Evolutionary conservation across 35 echinoderm and acorn worm genomes (phyloP).

Genomic region (Amphiura filiformis): DNA sequence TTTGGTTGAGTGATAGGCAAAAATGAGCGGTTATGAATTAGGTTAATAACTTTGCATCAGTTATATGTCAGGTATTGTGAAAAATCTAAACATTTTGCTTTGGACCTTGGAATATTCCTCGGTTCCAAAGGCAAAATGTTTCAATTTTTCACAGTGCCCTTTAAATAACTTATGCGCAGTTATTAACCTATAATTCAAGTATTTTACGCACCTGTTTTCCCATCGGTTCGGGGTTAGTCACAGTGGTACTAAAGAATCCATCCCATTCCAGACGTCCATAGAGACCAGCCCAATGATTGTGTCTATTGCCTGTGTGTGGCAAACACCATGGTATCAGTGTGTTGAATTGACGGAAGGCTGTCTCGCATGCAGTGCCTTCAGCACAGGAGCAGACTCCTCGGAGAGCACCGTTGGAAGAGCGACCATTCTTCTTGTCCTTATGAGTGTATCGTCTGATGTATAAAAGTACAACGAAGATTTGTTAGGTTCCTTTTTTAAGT

Average conservation of each 20-base stretch:
- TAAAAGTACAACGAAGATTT: background rate
- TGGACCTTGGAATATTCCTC: no score
- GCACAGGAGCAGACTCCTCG: conserved; percentile 90
- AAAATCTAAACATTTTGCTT: no score
- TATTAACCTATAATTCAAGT: no score
- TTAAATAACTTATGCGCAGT: no score
- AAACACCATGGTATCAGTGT: conserved; percentile 95
- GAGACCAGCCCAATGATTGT: conserved; percentile 96
- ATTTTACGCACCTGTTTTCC: conserved; percentile 99
- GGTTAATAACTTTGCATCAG: no score
- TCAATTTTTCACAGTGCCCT: no score
- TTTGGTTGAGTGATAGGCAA: no score
- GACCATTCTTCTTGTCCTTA: conserved; percentile 86
- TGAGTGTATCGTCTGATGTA: conserved; percentile 89
- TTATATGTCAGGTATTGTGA: no score
- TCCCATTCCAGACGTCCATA: conserved; percentile 92
- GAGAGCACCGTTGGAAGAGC: conserved; percentile 60
- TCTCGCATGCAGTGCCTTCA: conserved; percentile 66
- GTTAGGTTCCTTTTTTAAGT: no score
- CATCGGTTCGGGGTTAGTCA: conserved; percentile 99
- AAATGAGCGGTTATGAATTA: no score
- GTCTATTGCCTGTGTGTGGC: conserved; percentile 90
- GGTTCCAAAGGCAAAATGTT: no score
- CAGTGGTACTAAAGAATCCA: conserved; percentile 95
- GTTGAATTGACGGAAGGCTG: conserved; percentile 85